These are phyloP conservation scores for Smittia sp. DNA, from an alignment of 2,888 invertebrate genomes.

Conservation along the genomic window DNA sequence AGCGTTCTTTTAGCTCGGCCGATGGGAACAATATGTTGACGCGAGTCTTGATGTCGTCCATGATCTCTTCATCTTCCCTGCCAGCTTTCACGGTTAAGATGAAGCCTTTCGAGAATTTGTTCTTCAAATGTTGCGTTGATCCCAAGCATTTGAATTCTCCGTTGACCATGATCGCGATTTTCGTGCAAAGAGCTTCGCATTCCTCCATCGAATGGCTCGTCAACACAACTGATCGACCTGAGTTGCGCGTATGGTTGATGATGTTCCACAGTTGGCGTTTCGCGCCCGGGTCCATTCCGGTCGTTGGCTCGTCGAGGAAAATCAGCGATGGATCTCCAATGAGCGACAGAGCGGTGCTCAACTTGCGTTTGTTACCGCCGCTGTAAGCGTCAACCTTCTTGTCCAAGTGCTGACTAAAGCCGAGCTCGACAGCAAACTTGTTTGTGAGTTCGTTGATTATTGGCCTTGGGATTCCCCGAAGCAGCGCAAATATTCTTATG, in stretches of 20 bases:
- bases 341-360: slow-evolving; percentile 69
- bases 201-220: slow-evolving; percentile 88
- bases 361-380: slow-evolving; percentile 71
- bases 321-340: slow-evolving; percentile 67
- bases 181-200: slow-evolving; percentile 77
- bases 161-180: slow-evolving; percentile 79
- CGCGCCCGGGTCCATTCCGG: slow-evolving; percentile 71
- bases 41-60: background rate
- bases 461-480: slow-evolving; percentile 59
- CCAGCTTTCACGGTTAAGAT: slow-evolving; percentile 52
- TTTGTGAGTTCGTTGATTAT: slow-evolving; percentile 51
- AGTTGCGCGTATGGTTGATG: slow-evolving; percentile 64
- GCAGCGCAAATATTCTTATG: slow-evolving; percentile 61
- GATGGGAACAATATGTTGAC: background rate
- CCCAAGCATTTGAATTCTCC: slow-evolving; percentile 73
- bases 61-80: background rate
- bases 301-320: slow-evolving; percentile 50
- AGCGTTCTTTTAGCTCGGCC: slow-evolving; percentile 54
- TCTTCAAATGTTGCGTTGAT: slow-evolving; percentile 72
- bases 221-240: slow-evolving; percentile 72
- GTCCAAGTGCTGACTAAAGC: slow-evolving; percentile 61
- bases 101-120: slow-evolving; percentile 61
- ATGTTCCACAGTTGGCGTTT: slow-evolving; percentile 78
- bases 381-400: slow-evolving; percentile 63
- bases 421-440: slow-evolving; percentile 57